Percentiles rank a stretch among this genome's conserved stretches.
Conservation (phyloP, 37 sponge, comb jelly and placozoan species). For the Haliclona indistincta region DNA sequence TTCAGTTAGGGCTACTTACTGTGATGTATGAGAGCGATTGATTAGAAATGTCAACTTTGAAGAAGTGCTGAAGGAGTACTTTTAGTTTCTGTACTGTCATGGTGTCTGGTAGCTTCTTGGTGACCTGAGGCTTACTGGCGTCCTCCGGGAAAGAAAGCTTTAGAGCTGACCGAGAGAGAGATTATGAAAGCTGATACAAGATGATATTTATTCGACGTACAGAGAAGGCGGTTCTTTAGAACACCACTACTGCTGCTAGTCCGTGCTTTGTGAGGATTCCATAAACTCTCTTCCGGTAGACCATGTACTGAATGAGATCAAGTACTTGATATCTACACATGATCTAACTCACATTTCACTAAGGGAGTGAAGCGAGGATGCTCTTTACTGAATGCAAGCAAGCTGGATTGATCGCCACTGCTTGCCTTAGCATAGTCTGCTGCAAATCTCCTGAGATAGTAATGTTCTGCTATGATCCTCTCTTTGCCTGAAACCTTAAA, state of each 20-base stretch:
- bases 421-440: background rate
- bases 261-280: background rate
- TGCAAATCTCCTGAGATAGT: constrained; percentile 69
- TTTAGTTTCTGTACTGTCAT: constrained; percentile 92
- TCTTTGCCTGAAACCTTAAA: constrained; percentile 46
- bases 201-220: constrained; percentile 8
- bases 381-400: background rate
- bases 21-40: constrained; percentile 63
- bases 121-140: constrained; percentile 28
- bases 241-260: constrained; percentile 7
- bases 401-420: background rate
- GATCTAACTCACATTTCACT: constrained; percentile 1
- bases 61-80: constrained; percentile 73
- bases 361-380: constrained; percentile 15
- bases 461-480: constrained; percentile 65
- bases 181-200: background rate
- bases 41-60: constrained; percentile 63
- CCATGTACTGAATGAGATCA: constrained; percentile 39
- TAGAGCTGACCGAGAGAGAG: constrained; percentile 32
- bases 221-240: constrained; percentile 43
- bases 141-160: constrained; percentile 64
- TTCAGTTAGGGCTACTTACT: background rate
- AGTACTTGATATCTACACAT: no score
- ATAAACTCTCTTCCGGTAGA: constrained; percentile 33
- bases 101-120: constrained; percentile 81